Percentiles rank a stretch among this genome's conserved stretches.
Evolutionary conservation across 2,797 vertebrate species (phyloP).

Genomic region (Oreonectes daqikongensis): DNA sequence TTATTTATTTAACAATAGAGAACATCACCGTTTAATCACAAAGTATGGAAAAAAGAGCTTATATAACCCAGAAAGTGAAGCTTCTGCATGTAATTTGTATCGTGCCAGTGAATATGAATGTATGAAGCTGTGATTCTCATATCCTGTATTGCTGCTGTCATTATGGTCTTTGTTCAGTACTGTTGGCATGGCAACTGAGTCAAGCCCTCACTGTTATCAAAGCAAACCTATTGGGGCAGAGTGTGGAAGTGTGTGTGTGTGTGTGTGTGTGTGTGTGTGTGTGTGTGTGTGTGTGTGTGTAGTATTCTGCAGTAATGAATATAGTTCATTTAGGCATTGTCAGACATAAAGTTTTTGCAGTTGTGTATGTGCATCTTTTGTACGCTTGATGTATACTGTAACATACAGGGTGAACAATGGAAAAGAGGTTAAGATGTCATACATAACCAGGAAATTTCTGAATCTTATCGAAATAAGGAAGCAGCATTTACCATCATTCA

Average conservation of each 20-base stretch:
- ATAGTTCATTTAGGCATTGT: conserved; percentile 39
- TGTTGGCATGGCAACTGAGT: conserved; percentile 64
- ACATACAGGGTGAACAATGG: background rate
- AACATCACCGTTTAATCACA: background rate
- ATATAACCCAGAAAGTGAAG: conserved; percentile 11
- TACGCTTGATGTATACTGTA: background rate
- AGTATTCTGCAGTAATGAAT: conserved; percentile 45
- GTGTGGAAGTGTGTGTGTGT: conserved; percentile 36
- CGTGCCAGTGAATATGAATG: conserved; percentile 26
- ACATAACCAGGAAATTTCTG: background rate
- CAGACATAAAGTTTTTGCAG: conserved; percentile 41
- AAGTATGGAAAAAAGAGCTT: background rate
- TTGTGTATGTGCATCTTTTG: conserved; percentile 33
- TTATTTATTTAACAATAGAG: background rate
- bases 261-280: conserved; percentile 39
- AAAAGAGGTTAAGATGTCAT: background rate
- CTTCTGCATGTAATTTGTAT: conserved; percentile 31
- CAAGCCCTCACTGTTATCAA: conserved; percentile 61
- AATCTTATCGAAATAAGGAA: conserved; percentile 2
- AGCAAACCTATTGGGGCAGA: conserved; percentile 56
- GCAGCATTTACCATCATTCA: conserved; percentile 2
- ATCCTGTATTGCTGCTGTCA: conserved; percentile 50
- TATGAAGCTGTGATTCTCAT: conserved; percentile 44
- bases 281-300: conserved; percentile 41
- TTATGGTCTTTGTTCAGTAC: conserved; percentile 60